A percentile compares a stretch with the other conserved stretches of the same genome.
phyloP scores from a whole-genome alignment of 2,113 vertebrate genomes.

The Etheostoma spectabile region DNA sequence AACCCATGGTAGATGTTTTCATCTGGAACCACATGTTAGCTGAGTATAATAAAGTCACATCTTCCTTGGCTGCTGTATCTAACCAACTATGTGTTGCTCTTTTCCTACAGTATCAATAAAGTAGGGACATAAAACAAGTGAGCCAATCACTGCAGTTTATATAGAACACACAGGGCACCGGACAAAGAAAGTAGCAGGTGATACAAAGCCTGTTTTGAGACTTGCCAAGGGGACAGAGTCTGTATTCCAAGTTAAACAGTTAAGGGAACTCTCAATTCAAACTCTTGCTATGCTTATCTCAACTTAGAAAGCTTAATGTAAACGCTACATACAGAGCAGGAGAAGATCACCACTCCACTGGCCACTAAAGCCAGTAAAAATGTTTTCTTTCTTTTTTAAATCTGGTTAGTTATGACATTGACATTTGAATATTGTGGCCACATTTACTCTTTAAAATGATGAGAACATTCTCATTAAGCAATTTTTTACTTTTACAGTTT shows the following conservation, averaged over 20 bases:
- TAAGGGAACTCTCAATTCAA: constrained; percentile 38
- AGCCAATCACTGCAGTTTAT: constrained; percentile 5
- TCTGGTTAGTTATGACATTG: background rate
- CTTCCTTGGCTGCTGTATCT: constrained; percentile 27
- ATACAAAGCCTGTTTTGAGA: constrained; percentile 18
- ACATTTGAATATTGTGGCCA: background rate
- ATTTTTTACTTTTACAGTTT: background rate
- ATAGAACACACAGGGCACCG: background rate
- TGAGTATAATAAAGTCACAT: constrained; percentile 8
- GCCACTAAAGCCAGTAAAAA: background rate
- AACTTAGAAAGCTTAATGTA: background rate
- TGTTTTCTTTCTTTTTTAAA: background rate
- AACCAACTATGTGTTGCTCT: constrained; percentile 5
- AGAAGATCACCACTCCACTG: background rate
- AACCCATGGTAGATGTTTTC: constrained; percentile 26
- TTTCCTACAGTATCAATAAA: constrained; percentile 20
- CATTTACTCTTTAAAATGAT: constrained; percentile 15
- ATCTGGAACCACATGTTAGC: constrained; percentile 24
- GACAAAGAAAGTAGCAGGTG: constrained; percentile 36
- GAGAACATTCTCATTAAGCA: background rate
- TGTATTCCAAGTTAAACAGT: constrained; percentile 58
- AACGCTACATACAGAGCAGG: background rate
- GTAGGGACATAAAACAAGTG: constrained; percentile 17
- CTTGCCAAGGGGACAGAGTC: constrained; percentile 68
- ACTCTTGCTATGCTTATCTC: constrained; percentile 5